A percentile compares a stretch with the other conserved stretches of the same genome.
These are phyloP conservation scores for Melanostigma gelatinosum DNA, from an alignment of 2,113 vertebrate genomes.

Conservation along the genomic window DNA sequence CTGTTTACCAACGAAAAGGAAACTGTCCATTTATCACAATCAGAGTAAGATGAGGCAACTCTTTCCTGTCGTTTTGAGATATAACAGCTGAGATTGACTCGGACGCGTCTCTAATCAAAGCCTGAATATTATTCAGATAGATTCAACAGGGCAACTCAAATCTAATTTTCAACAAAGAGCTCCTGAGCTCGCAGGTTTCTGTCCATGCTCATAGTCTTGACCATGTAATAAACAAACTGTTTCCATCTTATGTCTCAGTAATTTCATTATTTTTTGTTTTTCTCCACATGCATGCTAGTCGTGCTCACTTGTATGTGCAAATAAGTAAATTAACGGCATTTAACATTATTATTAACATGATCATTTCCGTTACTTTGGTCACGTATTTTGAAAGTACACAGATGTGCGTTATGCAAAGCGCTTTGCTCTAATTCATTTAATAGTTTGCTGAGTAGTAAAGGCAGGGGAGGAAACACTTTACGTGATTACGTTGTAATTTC, in stretches of 20 bases:
- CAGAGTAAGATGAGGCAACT: not conserved
- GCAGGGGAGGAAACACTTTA: constrained; percentile 72
- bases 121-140: constrained; percentile 8
- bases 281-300: no score
- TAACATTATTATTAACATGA: no score
- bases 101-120: not conserved
- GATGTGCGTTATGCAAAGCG: constrained; percentile 81
- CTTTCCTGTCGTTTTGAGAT: not conserved
- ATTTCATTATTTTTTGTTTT: no score
- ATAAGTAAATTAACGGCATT: no score
- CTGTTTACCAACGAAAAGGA: not conserved
- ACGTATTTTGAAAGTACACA: constrained; percentile 61
- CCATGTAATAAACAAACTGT: no score
- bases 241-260: no score
- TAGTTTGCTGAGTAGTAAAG: constrained; percentile 77
- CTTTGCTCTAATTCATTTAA: constrained; percentile 71
- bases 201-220: constrained; percentile 27
- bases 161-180: constrained; percentile 20
- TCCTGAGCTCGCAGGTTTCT: constrained; percentile 36
- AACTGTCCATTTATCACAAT: not conserved
- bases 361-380: no score
- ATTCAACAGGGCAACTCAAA: constrained; percentile 14
- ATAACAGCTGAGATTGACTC: not conserved
- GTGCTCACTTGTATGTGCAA: no score
- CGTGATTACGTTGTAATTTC: constrained; percentile 76